Conservation (phyloP, 2,888 invertebrate species). For the Hipparchia semele region DNA sequence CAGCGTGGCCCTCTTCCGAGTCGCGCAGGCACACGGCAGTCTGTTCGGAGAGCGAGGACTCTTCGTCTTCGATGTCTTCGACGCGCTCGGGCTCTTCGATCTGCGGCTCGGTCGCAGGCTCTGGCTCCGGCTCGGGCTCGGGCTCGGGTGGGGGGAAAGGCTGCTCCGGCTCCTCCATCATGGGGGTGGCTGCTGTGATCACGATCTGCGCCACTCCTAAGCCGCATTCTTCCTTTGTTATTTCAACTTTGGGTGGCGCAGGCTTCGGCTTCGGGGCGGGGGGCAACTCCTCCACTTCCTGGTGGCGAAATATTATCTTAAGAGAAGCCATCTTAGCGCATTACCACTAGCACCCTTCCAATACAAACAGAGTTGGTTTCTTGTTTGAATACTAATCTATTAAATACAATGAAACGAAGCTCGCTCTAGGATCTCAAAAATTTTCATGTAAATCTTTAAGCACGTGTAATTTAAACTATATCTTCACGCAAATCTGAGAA, state of each 20-base stretch:
- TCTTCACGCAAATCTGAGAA: too few species aligned
- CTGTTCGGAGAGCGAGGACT: constrained; percentile 76
- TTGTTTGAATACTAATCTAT: too few species aligned
- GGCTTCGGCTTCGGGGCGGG: constrained; percentile 54
- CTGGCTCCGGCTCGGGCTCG: constrained; percentile 61
- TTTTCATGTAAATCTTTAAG: too few species aligned
- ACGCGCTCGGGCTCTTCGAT: constrained; percentile 48
- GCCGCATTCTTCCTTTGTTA: constrained; percentile 82
- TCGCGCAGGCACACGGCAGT: constrained; percentile 72
- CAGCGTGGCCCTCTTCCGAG: constrained; percentile 82
- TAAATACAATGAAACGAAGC: too few species aligned
- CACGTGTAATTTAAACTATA: too few species aligned
- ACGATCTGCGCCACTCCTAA: constrained; percentile 95
- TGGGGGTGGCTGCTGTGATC: constrained; percentile 96
- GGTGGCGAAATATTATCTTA: constrained; percentile 18
- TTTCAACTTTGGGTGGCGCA: constrained; percentile 64
- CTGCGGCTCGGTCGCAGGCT: constrained; percentile 45
- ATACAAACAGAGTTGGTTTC: too few species aligned
- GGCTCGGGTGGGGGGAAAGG: constrained; percentile 87
- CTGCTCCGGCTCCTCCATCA: constrained; percentile 93
- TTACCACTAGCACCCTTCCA: background rate
- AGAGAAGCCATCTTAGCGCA: background rate
- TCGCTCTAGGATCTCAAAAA: too few species aligned
- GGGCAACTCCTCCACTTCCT: constrained; percentile 49
- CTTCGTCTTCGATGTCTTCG: constrained; percentile 71